Evolutionary conservation across 92 coral and sea anemone genomes (phyloP), one percentile per base, ranked within the genome.

Genomic region (Parazoanthus atlanticus): DNA sequence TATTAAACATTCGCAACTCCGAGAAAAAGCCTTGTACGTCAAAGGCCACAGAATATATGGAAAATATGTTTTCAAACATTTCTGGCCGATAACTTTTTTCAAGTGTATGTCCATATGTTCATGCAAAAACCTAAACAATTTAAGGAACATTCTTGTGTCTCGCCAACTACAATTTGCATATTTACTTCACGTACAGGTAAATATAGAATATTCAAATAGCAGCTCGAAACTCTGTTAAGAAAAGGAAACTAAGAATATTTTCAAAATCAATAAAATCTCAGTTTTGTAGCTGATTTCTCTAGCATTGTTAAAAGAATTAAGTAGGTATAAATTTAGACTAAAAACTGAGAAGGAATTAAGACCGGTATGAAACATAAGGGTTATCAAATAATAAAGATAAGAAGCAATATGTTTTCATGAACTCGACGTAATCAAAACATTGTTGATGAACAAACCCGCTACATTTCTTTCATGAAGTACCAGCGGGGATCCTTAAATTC

Each of bases 381-480:
- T 33, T 36, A 61, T 61, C 28, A 23, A 31, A n/a, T 13, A 52
- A 32, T 30, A 54, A 5, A 79, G 65, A 17, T 13, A 28, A 16
- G 29, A 25, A 25, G 34, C 23, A 1, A 49, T 79, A 29, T 4
- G 10, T 16, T 38, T 78, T 61, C 15, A 46, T n/a, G 67, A 79
- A 49, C 19, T 46, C 10, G 1, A 52, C 17, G 69, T 5, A 61
- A 61, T 25, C 69, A 61, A 61, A 61, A 25, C n/a, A 56, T 54
- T 65, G 84, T 56, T 56, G 46, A 33, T 54, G 12, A 56, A 80
- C 84, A 8, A 25, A 80, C 84, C 84, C 84, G 84, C 84, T 80
- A 54, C 71, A 80, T 80, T 30, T 56, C 84, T 28, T 31, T 56
- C 71, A 29, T 80, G 40, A 52, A 30, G 43, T 11, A 31, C 25